A percentile compares a stretch with the other conserved stretches of the same genome.
phyloP scores from a whole-genome alignment of 2,113 vertebrate species.

The Mellivora capensis region DNA sequence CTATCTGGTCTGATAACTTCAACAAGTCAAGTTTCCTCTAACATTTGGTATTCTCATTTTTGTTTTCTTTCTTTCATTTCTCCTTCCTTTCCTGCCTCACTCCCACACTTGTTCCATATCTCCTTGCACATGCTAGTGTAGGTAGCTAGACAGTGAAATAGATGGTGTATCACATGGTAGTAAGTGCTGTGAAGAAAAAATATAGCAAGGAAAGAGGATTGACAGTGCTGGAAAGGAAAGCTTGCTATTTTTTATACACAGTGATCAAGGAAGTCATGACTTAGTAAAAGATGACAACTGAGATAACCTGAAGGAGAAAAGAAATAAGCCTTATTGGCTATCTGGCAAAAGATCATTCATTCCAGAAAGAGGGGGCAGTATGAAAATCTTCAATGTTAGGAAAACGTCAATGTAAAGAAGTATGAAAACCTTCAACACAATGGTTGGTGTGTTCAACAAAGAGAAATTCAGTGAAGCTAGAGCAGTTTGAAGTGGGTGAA shows the following conservation, averaged over 20 bases:
- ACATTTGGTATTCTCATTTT: background rate
- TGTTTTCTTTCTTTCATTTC: background rate
- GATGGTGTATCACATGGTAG: background rate
- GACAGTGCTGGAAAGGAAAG: background rate
- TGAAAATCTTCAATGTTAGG: background rate
- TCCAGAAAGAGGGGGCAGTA: background rate
- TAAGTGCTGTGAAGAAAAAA: background rate
- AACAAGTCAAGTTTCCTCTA: background rate
- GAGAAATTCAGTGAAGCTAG: background rate
- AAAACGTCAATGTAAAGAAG: too few species aligned
- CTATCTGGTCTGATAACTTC: background rate
- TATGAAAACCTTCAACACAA: background rate
- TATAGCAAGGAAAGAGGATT: background rate
- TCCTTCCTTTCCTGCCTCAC: background rate
- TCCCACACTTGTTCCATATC: background rate
- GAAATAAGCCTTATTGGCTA: background rate
- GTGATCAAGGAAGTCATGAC: background rate
- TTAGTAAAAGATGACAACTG: background rate
- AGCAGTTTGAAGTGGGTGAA: background rate
- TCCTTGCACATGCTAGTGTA: background rate
- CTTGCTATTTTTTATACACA: background rate
- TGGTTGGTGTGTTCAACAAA: background rate
- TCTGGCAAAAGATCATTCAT: background rate
- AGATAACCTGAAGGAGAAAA: background rate
- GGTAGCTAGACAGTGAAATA: background rate